Evolutionary conservation across 2,888 invertebrate species (phyloP).

Genomic region (Ormyrus labotus): DNA sequence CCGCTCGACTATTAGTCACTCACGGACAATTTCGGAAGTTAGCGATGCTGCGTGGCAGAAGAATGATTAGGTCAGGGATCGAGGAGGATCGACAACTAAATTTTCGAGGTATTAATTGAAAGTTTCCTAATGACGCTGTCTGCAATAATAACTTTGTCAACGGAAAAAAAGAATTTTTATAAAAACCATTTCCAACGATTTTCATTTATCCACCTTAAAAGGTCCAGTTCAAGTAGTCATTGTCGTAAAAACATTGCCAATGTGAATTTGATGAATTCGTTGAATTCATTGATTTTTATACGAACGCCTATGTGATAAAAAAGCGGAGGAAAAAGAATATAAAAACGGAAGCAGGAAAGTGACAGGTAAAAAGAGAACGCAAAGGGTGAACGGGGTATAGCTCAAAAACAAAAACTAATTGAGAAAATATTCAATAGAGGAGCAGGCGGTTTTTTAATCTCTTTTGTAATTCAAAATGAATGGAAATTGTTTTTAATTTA

Average conservation of each 20-base stretch:
- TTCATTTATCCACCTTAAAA: not conserved
- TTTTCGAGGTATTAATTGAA: no score
- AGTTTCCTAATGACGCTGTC: no score
- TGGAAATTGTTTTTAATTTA: no score
- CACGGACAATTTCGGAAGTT: conserved; percentile 29
- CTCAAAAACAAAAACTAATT: no score
- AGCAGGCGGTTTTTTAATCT: no score
- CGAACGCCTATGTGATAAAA: conserved; percentile 16
- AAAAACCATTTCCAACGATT: conserved; percentile 1
- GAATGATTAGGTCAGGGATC: no score
- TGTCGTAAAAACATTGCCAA: conserved; percentile 34
- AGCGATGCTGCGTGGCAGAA: not conserved
- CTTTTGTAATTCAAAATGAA: no score
- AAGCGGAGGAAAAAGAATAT: not conserved
- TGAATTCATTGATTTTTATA: conserved; percentile 30
- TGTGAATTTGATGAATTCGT: conserved; percentile 40
- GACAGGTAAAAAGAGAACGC: not conserved
- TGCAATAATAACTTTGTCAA: no score
- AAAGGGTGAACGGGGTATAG: no score
- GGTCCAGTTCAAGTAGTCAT: conserved; percentile 2
- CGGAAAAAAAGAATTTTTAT: no score
- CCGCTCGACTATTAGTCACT: conserved; percentile 41
- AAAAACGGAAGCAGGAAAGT: not conserved
- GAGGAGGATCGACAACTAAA: no score
- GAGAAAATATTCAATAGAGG: no score